phyloP scores from a whole-genome alignment of 2,113 vertebrate genomes.

The Psammodynastes pulverulentus region DNA sequence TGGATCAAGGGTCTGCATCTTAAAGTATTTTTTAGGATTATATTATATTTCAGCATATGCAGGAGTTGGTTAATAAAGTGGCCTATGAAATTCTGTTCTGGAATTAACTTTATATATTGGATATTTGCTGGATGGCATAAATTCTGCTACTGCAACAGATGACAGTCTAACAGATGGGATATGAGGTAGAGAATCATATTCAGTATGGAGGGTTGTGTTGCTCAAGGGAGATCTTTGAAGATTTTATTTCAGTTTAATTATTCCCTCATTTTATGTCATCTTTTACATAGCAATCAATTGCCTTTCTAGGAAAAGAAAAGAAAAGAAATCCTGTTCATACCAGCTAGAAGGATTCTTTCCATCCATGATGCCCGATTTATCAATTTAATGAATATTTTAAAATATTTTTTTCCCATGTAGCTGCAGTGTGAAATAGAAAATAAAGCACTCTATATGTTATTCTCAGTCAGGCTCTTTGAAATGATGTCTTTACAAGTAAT shows the following conservation, averaged over 20 bases:
- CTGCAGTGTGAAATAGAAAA: constrained; percentile 12
- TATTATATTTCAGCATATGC: constrained; percentile 36
- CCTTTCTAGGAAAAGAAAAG: constrained; percentile 29
- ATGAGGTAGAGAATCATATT: constrained; percentile 30
- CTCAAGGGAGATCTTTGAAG: constrained; percentile 39
- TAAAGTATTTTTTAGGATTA: constrained; percentile 53
- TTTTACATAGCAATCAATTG: constrained; percentile 47
- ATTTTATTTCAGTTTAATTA: constrained; percentile 48
- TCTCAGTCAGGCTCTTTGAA: neutral
- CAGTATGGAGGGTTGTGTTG: constrained; percentile 33
- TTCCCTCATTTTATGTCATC: constrained; percentile 47
- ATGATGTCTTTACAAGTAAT: neutral
- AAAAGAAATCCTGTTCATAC: constrained; percentile 17
- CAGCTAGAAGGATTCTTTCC: constrained; percentile 7
- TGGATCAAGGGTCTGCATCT: constrained; percentile 49
- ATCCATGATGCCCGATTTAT: constrained; percentile 15
- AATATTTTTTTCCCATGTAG: neutral
- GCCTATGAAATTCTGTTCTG: constrained; percentile 40
- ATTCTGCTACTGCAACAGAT: constrained; percentile 53
- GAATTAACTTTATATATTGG: constrained; percentile 35
- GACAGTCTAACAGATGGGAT: constrained; percentile 42
- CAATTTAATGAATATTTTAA: constrained; percentile 31
- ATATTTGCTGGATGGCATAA: constrained; percentile 48
- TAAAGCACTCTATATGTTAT: neutral
- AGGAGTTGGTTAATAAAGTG: constrained; percentile 53